Evolutionary conservation across 2,888 invertebrate genomes (phyloP).

Genomic region (Chloromyia formosa): DNA sequence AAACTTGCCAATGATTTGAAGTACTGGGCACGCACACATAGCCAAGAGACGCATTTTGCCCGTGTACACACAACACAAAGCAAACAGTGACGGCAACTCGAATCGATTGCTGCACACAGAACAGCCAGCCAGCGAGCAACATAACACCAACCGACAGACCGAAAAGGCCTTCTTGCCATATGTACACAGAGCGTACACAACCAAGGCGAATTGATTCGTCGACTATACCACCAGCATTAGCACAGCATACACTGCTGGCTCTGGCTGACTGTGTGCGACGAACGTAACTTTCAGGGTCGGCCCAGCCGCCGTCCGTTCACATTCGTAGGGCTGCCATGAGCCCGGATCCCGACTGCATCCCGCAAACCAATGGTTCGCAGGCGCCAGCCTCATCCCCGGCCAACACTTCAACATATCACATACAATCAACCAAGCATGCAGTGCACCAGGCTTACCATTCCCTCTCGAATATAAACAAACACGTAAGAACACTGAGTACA

Average conservation of each 20-base stretch:
- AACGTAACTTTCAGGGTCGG: too few relatives aligned
- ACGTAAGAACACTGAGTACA: too few relatives aligned
- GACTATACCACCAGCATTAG: neutral
- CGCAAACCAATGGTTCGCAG: neutral
- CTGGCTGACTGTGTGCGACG: too few relatives aligned
- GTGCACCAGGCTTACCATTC: too few relatives aligned
- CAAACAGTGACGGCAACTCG: neutral
- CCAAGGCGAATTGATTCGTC: constrained; percentile 1
- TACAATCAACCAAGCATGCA: too few relatives aligned
- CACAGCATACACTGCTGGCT: too few relatives aligned
- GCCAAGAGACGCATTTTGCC: neutral
- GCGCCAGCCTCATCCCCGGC: neutral
- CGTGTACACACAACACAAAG: neutral
- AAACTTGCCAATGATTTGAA: neutral
- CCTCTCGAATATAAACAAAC: too few relatives aligned
- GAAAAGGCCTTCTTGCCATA: too few relatives aligned
- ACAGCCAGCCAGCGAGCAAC: too few relatives aligned
- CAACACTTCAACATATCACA: neutral
- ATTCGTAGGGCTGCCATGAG: neutral
- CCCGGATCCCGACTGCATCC: neutral
- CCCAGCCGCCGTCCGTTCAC: neutral
- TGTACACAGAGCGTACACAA: too few relatives aligned
- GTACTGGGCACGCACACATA: neutral
- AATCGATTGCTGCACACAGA: too few relatives aligned
- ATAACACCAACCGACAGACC: too few relatives aligned